phyloP scores from a whole-genome alignment of 2,888 invertebrate genomes.

The Eilema sororculum region DNA sequence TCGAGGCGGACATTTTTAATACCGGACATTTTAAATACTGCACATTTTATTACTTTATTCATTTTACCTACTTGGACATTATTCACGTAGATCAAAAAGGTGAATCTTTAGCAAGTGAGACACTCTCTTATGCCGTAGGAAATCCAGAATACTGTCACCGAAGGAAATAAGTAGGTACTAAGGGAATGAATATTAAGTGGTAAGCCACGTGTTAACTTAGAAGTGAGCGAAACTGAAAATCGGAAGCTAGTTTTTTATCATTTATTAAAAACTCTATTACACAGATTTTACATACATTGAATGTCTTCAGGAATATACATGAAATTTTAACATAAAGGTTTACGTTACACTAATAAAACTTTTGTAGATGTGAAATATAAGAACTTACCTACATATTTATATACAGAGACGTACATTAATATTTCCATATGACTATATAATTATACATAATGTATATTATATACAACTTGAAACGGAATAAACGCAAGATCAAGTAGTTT shows the following conservation, averaged over 20 bases:
- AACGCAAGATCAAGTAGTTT: no score
- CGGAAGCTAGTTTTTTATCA: slow-evolving; percentile 38
- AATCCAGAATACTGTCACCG: background rate
- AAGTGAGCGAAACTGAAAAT: background rate
- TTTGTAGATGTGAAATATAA: slow-evolving; percentile 3
- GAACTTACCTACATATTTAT: background rate
- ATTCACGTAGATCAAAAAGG: background rate
- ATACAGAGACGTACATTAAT: background rate
- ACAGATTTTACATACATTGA: slow-evolving; percentile 64
- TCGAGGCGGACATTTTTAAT: no score
- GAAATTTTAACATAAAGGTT: slow-evolving; percentile 30
- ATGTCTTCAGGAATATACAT: slow-evolving; percentile 37
- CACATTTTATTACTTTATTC: no score
- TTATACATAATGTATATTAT: no score
- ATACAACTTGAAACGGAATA: no score
- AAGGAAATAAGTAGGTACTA: background rate
- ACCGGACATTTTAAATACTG: no score
- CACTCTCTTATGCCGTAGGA: background rate
- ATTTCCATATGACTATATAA: slow-evolving; percentile 1
- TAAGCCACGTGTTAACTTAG: background rate
- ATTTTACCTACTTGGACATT: no score
- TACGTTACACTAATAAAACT: slow-evolving; percentile 35
- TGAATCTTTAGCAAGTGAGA: background rate
- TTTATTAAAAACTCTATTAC: slow-evolving; percentile 78
- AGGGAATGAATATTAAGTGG: background rate